These are phyloP conservation scores for Pelecanoides urinatrix DNA, from an alignment of 2,113 vertebrate species.

Conservation along the genomic window DNA sequence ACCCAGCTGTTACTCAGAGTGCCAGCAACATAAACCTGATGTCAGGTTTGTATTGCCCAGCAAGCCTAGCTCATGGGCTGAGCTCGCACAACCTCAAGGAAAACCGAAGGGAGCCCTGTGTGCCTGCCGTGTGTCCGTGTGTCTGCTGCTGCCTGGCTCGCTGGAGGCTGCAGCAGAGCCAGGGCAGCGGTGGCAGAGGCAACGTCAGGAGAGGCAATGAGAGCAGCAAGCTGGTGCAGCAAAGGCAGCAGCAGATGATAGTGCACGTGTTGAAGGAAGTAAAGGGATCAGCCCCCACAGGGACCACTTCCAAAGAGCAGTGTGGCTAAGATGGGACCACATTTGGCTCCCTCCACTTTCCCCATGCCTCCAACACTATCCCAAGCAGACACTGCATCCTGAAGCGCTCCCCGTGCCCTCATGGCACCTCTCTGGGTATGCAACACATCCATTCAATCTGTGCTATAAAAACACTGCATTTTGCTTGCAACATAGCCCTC, in stretches of 20 bases:
- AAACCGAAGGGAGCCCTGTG: neutral
- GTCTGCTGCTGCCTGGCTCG: neutral
- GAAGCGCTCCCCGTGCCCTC: fast-evolving
- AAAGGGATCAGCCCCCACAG: neutral
- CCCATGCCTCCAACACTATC: fast-evolving
- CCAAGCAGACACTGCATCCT: neutral
- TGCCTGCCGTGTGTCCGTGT: neutral
- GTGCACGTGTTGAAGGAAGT: fast-evolving
- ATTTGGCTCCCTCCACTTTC: neutral
- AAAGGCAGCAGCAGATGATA: neutral
- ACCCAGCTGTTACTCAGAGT: neutral
- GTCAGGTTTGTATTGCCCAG: neutral
- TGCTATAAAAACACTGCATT: neutral
- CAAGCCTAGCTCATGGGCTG: neutral
- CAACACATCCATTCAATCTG: neutral
- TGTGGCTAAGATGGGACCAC: neutral
- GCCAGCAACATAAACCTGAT: neutral
- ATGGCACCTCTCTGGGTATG: neutral
- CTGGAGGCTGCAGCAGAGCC: neutral
- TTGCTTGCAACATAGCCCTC: neutral
- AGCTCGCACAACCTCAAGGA: fast-evolving
- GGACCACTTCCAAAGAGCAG: neutral
- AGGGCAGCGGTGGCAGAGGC: neutral
- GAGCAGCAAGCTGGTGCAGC: neutral
- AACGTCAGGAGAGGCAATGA: fast-evolving